Base-by-base conservation (phyloP, 2,797 vertebrate genomes). In the Myripristis jacobus region DNA sequence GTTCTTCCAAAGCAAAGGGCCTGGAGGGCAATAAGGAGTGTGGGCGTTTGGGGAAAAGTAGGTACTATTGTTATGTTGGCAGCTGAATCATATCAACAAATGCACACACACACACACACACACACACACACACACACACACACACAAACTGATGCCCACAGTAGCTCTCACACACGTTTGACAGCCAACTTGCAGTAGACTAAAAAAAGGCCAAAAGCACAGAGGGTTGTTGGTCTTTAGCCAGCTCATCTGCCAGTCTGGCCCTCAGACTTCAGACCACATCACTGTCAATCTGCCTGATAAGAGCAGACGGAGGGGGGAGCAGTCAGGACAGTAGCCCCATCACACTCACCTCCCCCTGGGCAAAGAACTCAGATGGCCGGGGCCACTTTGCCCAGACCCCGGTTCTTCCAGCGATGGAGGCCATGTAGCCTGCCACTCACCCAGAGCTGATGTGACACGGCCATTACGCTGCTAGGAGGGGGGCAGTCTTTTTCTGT, bases 371-470 rank as follows among this genome's bases (percentile, higher is more conserved):
- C 90, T 90, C 88, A 91, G 88, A 92, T 90, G 90, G 88, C 85
- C 89, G 6, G n/a, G 87, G 80, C 86, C 86, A 57, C 78, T 88
- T 80, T 34, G 83, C 83, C 86, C 85, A 79, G 85, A 89, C 81
- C 78, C 81, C 13, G 66, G 73, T 74, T 71, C 84, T 82, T 63
- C 41, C 77, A 77, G 87, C 80, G 61, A 67, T 54, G 68, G 63
- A 82, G 77, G 81, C 84, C 59, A 51, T 77, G 85, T 81, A 73
- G 67, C 67, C 81, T 82, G 91, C 88, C 91, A 91, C 83, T 92
- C 92, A 91, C 34, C 78, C 81, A 76, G 80, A 91, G 67, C 87
- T 69, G 85, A 93, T 91, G 89, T 92, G 92, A 93, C 92, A 92
- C 44, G 75, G 69, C 80, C 77, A 87, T 87, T 87, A 91, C 79